Base-by-base conservation (phyloP, 2,888 invertebrate genomes). In the Seira ritae region DNA sequence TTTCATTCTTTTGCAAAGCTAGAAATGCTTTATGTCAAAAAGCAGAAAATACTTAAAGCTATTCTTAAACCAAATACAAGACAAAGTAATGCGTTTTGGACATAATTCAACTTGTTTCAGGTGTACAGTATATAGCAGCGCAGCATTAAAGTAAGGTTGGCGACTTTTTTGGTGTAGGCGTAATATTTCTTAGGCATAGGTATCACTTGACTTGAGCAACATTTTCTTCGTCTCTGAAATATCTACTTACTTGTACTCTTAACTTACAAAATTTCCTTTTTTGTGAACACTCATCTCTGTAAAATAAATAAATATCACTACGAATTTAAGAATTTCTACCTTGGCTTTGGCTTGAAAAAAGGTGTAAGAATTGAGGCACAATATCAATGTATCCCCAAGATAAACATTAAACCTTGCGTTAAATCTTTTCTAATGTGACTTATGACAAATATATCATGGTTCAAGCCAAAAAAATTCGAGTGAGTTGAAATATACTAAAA, bases 391-490 rank as follows among this genome's bases (percentile, higher is more conserved):
- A 55, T 55, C 55, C 55, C 3, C 55, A 55, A 31, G 55, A 55
- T n/a, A n/a, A 55, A 55, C 17, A 55, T 55, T 17, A 55, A 55
- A 55, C 55, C 17, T 55, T 55, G 55, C 15, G 55, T 55, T 55
- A 55, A 55, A 55, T 55, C 55, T 17, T 55, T 55, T 55, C 17
- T 55, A 55, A 55, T 55, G 55, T 55, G 55, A 55, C 55, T 55
- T 55, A 55, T 55, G 55, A 55, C 55, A 55, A 55, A 55, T 55
- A 55, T 55, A 55, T 55, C 55, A 55, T 55, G 55, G 55, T 17
- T 55, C 55, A 55, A 55, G 55, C 55, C 55, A 12, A 55, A 55
- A 55, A 55, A 31, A 31, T 55, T 55, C 3, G 31, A 55, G 15
- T 55, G 3, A n/a, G 55, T 55, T n/a, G 12, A 55, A 12, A 55